phyloP scores from a whole-genome alignment of 2,113 vertebrate genomes.

The Opisthocomus hoazin region DNA sequence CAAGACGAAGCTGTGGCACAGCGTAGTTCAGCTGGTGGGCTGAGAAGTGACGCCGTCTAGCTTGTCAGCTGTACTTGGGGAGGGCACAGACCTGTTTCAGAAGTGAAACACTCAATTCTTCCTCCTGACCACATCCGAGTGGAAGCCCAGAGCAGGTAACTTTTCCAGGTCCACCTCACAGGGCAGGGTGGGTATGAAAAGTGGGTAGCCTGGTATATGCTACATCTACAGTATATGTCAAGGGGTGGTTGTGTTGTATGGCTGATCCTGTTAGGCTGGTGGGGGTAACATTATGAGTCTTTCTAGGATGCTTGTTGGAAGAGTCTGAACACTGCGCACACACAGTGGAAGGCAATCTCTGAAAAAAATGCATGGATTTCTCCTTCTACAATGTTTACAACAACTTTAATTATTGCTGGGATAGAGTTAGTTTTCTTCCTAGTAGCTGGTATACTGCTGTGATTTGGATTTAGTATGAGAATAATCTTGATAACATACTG shows the following conservation, averaged over 20 bases:
- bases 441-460: no score
- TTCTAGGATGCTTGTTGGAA: neutral
- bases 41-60: neutral
- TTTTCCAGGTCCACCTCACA: fast-evolving
- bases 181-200: neutral
- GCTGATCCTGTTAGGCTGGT: fast-evolving
- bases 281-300: neutral
- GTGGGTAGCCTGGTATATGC: neutral
- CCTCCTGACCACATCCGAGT: neutral
- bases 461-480: no score
- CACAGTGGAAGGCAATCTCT: neutral
- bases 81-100: neutral
- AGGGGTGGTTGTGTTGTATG: neutral
- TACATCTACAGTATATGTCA: no score
- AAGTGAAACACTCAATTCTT: neutral
- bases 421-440: no score
- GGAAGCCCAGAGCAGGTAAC: neutral
- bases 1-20: neutral
- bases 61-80: neutral
- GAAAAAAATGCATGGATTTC: neutral
- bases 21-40: neutral
- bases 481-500: no score
- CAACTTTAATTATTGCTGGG: neutral
- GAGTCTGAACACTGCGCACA: neutral
- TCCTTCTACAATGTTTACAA: neutral